Conservation (phyloP, 2,797 vertebrate genomes). For the Platyrinchus mystaceus region DNA sequence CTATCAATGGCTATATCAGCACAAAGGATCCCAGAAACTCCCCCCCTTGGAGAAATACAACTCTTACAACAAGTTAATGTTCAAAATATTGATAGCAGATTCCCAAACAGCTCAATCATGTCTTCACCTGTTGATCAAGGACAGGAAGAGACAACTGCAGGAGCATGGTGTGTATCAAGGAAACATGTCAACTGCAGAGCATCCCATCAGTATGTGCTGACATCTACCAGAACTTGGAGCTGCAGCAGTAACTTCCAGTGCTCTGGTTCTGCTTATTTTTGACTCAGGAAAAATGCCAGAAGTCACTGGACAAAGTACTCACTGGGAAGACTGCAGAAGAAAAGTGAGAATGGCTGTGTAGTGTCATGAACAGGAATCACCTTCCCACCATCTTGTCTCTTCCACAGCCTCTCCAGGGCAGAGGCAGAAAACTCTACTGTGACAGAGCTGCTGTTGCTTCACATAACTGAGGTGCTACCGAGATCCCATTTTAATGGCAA, state of each 20-base stretch:
- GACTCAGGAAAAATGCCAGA: background rate
- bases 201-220: background rate
- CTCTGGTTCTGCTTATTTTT: background rate
- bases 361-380: background rate
- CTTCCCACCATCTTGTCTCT: background rate
- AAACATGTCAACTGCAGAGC: background rate
- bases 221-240: background rate
- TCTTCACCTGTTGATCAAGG: background rate
- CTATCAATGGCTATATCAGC: background rate
- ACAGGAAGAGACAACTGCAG: background rate
- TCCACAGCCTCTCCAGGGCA: background rate
- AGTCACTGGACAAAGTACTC: background rate
- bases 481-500: background rate
- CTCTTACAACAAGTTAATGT: background rate
- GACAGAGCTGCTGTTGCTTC: background rate
- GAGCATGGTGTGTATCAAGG: background rate
- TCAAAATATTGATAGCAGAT: background rate
- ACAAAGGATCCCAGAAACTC: background rate
- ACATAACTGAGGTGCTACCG: background rate
- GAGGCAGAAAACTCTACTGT: background rate
- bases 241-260: background rate
- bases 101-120: background rate
- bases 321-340: background rate
- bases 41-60: background rate
- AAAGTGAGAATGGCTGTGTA: background rate